phyloP scores from a whole-genome alignment of 1,140 invertebrate species.

The Macrosteles quadrilineatus region DNA sequence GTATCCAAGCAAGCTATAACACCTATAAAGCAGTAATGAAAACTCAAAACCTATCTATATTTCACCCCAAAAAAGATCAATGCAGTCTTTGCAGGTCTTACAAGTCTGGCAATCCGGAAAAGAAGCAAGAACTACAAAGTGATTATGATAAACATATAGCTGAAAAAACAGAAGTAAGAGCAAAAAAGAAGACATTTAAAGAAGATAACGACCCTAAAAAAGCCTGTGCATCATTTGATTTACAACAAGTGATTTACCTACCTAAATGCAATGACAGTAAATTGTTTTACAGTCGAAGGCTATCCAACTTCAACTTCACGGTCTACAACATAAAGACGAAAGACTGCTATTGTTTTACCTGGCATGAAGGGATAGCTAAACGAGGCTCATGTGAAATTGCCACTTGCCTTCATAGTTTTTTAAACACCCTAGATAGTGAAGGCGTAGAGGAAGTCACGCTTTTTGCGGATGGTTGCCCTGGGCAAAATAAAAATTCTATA shows the following conservation, averaged over 20 bases:
- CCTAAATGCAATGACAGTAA: slow-evolving; percentile 6
- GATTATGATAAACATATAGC: not conserved
- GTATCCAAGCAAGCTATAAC: not conserved
- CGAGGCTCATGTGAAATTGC: slow-evolving; percentile 43
- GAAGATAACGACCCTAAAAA: not conserved
- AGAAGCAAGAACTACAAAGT: not conserved
- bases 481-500: not conserved
- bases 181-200: not conserved
- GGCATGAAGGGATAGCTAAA: slow-evolving; percentile 41
- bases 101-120: not conserved
- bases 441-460: not conserved
- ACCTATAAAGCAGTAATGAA: not conserved
- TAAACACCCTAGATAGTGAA: slow-evolving; percentile 24
- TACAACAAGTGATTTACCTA: not conserved
- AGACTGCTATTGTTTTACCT: slow-evolving; percentile 42
- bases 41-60: not conserved
- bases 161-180: not conserved
- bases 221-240: not conserved
- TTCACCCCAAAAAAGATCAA: not conserved
- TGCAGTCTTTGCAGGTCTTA: not conserved
- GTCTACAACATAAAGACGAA: slow-evolving; percentile 41
- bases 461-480: not conserved
- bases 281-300: not conserved
- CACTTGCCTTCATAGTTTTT: slow-evolving; percentile 42
- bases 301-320: slow-evolving; percentile 41